Base-by-base conservation (phyloP, 2,113 vertebrate genomes). In the rat (Rattus norvegicus) region DNA sequence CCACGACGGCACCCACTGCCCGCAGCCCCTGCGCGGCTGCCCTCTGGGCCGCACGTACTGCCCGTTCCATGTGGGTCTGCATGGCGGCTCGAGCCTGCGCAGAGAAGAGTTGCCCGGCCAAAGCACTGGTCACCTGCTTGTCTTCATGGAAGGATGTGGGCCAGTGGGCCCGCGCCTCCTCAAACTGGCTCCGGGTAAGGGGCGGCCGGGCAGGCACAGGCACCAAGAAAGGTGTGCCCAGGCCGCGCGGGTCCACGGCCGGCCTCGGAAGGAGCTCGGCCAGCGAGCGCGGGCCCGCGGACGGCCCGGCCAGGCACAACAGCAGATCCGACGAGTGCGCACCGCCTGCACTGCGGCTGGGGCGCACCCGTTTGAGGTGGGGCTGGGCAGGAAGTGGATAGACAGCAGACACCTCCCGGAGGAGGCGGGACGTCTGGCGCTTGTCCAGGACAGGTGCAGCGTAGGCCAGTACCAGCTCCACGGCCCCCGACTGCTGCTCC, bases 121-220 rank as follows among this genome's bases (percentile, higher is more conserved):
- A 91, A 0, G 99, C 99, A 0, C 98, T 98, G 76, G 99, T 97
- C 72, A 97, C 98, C 63, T 99, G 99, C 93, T 99, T 98, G 96
- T 99, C 99, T 90, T 99, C 99, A 0, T 99, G 99, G 89, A 99
- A 99, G 6, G 99, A 98, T 0, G 98, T 99, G 39, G 99, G 99
- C 99, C 99, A 99, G 93, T 99, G 98, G 54, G 73, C 93, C 8
- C 98, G 98, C 0, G 99, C 99, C 72, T 97, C 95, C 88, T 99
- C 99, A 36, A 99, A 99, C 97, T 99, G 99, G 73, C 97, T 98
- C 77, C 99, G 98, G 19, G 99, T 99, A 88, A 99, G 96, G 5
- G 99, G 98, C 0, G 98, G 98, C 2, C 95, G 95, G 0, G 98
- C 98, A 0, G 99, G 99, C 72, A 99, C 98, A 0, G 96, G 97